A percentile compares a stretch with the other conserved stretches of the same genome.
Conservation (phyloP, 2,113 vertebrate species). For the Ophthalmolycus amberensis region DNA sequence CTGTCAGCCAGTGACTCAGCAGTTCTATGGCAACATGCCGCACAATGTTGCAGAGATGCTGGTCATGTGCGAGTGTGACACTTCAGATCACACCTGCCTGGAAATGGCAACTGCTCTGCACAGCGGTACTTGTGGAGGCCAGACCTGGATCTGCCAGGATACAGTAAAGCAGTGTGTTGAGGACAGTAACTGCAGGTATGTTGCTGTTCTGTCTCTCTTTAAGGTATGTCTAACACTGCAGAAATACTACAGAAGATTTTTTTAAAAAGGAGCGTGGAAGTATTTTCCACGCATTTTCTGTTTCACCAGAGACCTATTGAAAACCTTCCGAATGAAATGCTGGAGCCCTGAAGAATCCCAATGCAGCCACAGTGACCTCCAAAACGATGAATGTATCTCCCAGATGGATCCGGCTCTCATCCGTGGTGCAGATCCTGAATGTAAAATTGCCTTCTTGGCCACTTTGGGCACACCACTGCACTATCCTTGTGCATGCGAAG, state of each 20-base stretch:
- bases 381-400: conserved; percentile 78
- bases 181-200: conserved; percentile 88
- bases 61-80: conserved; percentile 88
- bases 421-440: conserved; percentile 82
- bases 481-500: conserved; percentile 84
- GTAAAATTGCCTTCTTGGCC: conserved; percentile 87
- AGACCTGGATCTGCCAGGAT: conserved; percentile 84
- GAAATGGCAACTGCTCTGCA: conserved; percentile 84
- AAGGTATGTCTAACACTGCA: background rate
- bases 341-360: conserved; percentile 79
- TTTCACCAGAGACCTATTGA: conserved; percentile 81
- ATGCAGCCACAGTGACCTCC: conserved; percentile 69
- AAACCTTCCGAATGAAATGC: conserved; percentile 83
- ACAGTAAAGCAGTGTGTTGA: conserved; percentile 83
- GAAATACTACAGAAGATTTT: background rate
- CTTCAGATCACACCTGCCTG: conserved; percentile 84
- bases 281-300: background rate
- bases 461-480: conserved; percentile 86
- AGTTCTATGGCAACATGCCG: conserved; percentile 88
- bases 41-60: conserved; percentile 86
- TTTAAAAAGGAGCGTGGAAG: background rate
- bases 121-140: conserved; percentile 82
- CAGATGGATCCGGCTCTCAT: conserved; percentile 77
- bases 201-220: background rate
- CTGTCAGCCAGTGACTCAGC: conserved; percentile 83